These are phyloP conservation scores for Junco hyemalis DNA, from an alignment of 2,113 vertebrate genomes.

Conservation along the genomic window DNA sequence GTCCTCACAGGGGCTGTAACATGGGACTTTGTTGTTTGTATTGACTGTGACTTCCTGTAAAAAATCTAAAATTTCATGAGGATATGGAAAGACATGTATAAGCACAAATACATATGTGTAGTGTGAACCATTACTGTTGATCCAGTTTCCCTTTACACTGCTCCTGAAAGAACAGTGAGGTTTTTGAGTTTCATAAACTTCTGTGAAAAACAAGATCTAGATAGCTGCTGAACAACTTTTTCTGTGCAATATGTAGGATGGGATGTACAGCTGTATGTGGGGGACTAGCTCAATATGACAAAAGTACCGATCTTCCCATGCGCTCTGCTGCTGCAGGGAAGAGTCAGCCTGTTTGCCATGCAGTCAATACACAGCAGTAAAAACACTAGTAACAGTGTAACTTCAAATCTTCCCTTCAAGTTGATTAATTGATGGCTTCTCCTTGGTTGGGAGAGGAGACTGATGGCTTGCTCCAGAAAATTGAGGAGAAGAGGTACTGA, in stretches of 20 bases:
- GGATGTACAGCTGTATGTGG: background rate
- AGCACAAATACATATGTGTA: background rate
- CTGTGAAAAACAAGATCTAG: background rate
- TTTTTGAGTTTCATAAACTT: background rate
- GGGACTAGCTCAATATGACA: background rate
- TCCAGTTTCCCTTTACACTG: background rate
- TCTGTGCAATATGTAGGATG: background rate
- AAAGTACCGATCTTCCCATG: accelerated
- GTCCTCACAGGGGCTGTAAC: background rate
- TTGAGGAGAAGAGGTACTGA: background rate
- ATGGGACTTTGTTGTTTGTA: background rate
- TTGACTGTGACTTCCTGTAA: background rate
- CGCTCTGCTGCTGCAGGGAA: background rate
- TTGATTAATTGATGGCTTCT: background rate
- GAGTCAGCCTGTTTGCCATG: background rate
- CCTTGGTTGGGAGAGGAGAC: background rate
- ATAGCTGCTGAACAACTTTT: background rate
- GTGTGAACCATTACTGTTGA: background rate
- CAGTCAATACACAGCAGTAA: background rate
- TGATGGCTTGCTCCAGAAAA: background rate
- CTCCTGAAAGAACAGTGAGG: background rate
- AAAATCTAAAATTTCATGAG: background rate
- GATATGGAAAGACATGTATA: accelerated
- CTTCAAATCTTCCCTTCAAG: background rate
- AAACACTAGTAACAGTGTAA: background rate